Conservation (phyloP, 2,888 invertebrate genomes). For the Hydropsyche betteni region DNA sequence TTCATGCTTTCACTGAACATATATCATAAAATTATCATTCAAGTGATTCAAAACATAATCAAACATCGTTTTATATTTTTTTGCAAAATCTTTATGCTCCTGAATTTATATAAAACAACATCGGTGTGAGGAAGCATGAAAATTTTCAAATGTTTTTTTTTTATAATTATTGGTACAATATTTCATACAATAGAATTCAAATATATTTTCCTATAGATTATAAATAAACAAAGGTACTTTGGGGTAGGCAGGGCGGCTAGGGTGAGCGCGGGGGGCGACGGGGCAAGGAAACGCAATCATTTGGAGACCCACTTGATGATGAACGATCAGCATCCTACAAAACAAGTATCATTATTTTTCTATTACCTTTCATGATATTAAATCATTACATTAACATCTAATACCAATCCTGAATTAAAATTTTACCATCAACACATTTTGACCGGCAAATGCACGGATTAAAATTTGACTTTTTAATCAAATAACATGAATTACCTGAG, state of each 20-base stretch:
- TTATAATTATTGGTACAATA: conserved; percentile 38
- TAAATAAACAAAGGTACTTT: conserved; percentile 35
- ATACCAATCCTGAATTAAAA: background rate
- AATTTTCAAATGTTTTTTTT: conserved; percentile 18
- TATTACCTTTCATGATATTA: too few species aligned
- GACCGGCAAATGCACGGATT: background rate
- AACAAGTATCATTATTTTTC: too few species aligned
- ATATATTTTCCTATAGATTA: conserved; percentile 29
- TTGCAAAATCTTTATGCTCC: background rate
- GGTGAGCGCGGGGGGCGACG: conserved; percentile 47
- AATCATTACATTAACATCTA: too few species aligned
- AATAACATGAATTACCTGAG: conserved; percentile 59
- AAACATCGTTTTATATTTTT: too few species aligned
- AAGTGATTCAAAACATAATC: too few species aligned
- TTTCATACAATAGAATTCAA: conserved; percentile 23
- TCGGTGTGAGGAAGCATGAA: conserved; percentile 12
- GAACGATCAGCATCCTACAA: conserved; percentile 51
- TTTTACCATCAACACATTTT: background rate
- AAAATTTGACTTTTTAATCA: background rate
- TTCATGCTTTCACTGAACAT: conserved; percentile 9
- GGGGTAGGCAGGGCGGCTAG: conserved; percentile 41
- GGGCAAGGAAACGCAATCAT: conserved; percentile 40
- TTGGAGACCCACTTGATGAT: conserved; percentile 51
- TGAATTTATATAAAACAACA: background rate
- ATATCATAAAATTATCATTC: background rate